These are phyloP conservation scores for Odontesthes bonariensis DNA, from an alignment of 2,113 vertebrate genomes.

Conservation along the genomic window DNA sequence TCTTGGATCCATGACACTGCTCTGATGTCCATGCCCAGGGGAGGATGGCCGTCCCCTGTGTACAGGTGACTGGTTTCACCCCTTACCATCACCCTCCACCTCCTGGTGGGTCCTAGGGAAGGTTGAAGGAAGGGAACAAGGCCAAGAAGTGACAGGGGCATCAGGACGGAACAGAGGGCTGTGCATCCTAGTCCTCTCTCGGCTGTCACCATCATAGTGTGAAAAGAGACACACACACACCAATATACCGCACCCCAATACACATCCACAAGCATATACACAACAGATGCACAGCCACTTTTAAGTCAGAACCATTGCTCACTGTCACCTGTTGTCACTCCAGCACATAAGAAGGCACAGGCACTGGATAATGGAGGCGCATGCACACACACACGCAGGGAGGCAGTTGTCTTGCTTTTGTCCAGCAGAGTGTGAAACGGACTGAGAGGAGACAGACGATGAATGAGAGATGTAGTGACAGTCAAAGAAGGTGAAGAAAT, in stretches of 20 bases:
- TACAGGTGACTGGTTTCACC: slow-evolving; percentile 50
- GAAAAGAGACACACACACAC: slow-evolving; percentile 29
- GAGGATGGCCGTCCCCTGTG: slow-evolving; percentile 53
- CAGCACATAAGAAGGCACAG: slow-evolving; percentile 35
- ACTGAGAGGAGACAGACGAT: slow-evolving; percentile 59
- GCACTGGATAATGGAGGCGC: slow-evolving; percentile 31
- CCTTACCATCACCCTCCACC: slow-evolving; percentile 21
- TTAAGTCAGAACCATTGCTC: slow-evolving; percentile 73
- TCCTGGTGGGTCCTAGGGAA: slow-evolving; percentile 40
- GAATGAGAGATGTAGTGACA: slow-evolving; percentile 59
- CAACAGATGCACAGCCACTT: slow-evolving; percentile 41
- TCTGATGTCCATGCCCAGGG: slow-evolving; percentile 54
- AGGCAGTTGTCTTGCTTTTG: slow-evolving; percentile 68
- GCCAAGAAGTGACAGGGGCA: slow-evolving; percentile 81
- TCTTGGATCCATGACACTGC: slow-evolving; percentile 41
- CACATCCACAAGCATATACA: slow-evolving; percentile 33
- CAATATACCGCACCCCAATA: slow-evolving; percentile 11
- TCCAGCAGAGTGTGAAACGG: slow-evolving; percentile 73
- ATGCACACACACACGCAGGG: slow-evolving; percentile 37
- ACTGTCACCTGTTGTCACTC: slow-evolving; percentile 82
- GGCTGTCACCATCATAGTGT: slow-evolving; percentile 75
- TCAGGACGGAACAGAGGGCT: slow-evolving; percentile 77
- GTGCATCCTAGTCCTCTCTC: slow-evolving; percentile 56
- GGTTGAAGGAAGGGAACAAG: slow-evolving; percentile 81
- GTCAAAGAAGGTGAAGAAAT: slow-evolving; percentile 38